These are phyloP conservation scores for Formica aserva DNA, from an alignment of 2,888 invertebrate species.

Conservation along the genomic window DNA sequence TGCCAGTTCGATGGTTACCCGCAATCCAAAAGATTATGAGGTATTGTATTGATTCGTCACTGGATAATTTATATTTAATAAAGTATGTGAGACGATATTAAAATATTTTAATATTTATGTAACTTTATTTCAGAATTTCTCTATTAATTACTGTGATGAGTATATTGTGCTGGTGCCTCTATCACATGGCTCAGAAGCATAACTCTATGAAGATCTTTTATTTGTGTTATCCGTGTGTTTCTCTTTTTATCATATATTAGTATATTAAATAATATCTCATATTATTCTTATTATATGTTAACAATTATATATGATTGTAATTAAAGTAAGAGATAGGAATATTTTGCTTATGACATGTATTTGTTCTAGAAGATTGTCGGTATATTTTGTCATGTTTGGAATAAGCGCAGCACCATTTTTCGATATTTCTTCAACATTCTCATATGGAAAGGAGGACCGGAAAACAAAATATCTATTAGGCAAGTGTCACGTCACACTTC, in stretches of 20 bases:
- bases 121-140: constrained; percentile 87
- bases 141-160: constrained; percentile 89
- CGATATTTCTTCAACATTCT: constrained; percentile 87
- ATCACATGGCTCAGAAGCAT: constrained; percentile 91
- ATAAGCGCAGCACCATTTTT: constrained; percentile 92
- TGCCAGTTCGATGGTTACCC: constrained; percentile 84
- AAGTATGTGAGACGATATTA: constrained; percentile 76
- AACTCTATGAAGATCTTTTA: constrained; percentile 93
- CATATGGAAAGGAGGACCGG: constrained; percentile 84
- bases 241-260: background rate
- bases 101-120: constrained; percentile 71
- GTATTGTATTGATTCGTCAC: constrained; percentile 71
- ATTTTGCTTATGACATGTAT: background rate
- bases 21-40: constrained; percentile 84
- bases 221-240: constrained; percentile 42
- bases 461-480: constrained; percentile 83
- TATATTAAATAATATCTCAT: constrained; percentile 2
- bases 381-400: constrained; percentile 94
- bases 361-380: constrained; percentile 88
- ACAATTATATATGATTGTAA: background rate
- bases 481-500: constrained; percentile 58
- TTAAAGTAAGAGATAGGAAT: background rate
- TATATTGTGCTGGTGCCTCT: constrained; percentile 90
- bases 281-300: constrained; percentile 29
- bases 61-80: constrained; percentile 40